Percentiles rank a stretch among this genome's conserved stretches.
Conservation (phyloP, 2,113 vertebrate genomes). For the Orycteropus afer region DNA sequence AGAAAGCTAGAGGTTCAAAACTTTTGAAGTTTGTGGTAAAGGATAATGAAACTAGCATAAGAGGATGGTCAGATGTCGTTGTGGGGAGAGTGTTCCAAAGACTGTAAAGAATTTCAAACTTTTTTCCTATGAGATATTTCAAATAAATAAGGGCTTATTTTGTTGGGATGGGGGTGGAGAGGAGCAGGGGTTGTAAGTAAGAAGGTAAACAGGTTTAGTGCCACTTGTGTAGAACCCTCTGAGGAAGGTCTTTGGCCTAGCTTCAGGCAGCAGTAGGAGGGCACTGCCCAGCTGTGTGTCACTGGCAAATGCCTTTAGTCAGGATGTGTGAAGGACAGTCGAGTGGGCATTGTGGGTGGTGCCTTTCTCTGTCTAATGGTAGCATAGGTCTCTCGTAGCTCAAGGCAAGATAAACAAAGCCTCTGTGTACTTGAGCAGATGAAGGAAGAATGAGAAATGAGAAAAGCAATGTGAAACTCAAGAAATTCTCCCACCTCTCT, state of each 20-base stretch:
- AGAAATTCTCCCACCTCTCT: too few relatives aligned
- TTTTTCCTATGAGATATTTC: neutral
- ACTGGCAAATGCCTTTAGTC: rapidly evolving
- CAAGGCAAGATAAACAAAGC: rapidly evolving
- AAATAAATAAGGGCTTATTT: neutral
- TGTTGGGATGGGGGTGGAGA: rapidly evolving
- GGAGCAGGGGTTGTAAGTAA: neutral
- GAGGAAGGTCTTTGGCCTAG: neutral
- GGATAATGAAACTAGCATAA: rapidly evolving
- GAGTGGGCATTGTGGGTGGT: neutral
- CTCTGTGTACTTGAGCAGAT: neutral
- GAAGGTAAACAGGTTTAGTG: neutral
- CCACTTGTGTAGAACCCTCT: neutral
- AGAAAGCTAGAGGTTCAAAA: neutral
- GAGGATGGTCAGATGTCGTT: rapidly evolving
- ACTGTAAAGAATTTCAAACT: neutral
- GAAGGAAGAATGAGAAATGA: neutral
- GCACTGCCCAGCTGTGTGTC: neutral
- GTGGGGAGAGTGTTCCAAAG: too few relatives aligned
- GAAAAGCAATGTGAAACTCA: neutral
- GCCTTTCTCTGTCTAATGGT: neutral
- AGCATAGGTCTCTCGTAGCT: neutral
- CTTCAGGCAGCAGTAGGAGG: neutral
- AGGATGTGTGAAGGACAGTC: neutral
- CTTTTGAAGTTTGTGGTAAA: neutral